Evolutionary conservation across 2,797 vertebrate genomes (phyloP), one percentile per base, ranked within the genome.

Genomic region (Astyanax mexicanus): DNA sequence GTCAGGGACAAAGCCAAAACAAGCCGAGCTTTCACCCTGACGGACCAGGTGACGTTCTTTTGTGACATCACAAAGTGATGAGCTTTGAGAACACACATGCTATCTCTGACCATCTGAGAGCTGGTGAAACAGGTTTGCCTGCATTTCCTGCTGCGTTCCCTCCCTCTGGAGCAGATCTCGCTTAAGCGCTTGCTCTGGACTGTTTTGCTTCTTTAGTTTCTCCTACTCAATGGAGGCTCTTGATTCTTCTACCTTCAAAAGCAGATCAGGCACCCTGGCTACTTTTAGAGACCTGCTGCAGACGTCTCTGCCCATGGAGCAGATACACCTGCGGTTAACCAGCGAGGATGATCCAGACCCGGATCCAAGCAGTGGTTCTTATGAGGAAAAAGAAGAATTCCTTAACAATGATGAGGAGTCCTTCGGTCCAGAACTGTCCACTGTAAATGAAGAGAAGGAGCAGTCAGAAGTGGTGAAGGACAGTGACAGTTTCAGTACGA

Each of bases 91-190:
- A 81, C 64, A n/a, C 74, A 71, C 12, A 12, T 75, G 45, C 54
- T 62, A 49, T 67, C 76, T 77, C 21, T 76, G 58, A 44, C 23
- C 4, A 17, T 79, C 47, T 8, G 65, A 11, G 10, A 61, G 84
- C 91, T 85, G 87, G 93, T 90, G 89, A 83, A 91, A 89, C 93
- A 0, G 70, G 93, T 91, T 78, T 40, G 81, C 57, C 15, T 25
- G 73, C 91, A 90, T 92, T 91, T 83, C 78, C 6, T 42, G 47
- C 15, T 57, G 58, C 68, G 55, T 8, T 77, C 42, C 62, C 55
- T 74, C 72, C 52, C 49, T 65, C 52, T 70, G n/a, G 70, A 66
- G 65, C 60, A 52, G 15, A 29, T 17, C 42, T 74, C 15, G 12
- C 23, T 25, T 72, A n/a, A n/a, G n/a, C n/a, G 13, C 23, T 49